Evolutionary conservation across 2,113 vertebrate genomes (phyloP).

Genomic region (Labrus mixtus): DNA sequence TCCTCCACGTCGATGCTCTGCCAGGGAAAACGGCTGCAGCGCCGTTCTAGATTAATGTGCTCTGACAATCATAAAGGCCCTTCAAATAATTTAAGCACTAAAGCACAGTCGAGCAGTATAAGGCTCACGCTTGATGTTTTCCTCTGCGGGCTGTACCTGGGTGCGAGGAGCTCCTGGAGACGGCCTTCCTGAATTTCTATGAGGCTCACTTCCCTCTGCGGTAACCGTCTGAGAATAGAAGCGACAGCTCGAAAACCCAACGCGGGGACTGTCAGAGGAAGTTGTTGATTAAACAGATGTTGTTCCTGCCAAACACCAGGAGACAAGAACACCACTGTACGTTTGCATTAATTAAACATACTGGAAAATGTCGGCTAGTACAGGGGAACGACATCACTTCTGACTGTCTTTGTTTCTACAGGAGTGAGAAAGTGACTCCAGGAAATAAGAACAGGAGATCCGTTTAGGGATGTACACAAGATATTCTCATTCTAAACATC

Average conservation of each 20-base stretch:
- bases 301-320: conserved; percentile 47
- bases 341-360: conserved; percentile 77
- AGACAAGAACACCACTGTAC: conserved; percentile 68
- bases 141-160: conserved; percentile 51
- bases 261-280: conserved; percentile 75
- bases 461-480: background rate
- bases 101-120: conserved; percentile 58
- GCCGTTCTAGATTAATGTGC: conserved; percentile 54
- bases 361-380: conserved; percentile 56
- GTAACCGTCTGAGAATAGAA: conserved; percentile 67
- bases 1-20: conserved; percentile 45
- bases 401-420: conserved; percentile 30
- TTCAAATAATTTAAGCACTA: conserved; percentile 67
- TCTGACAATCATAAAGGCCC: conserved; percentile 61
- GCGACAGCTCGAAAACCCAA: conserved; percentile 65
- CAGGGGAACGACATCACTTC: conserved; percentile 53
- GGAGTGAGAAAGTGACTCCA: background rate
- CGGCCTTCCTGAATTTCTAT: conserved; percentile 72
- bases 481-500: too few species aligned
- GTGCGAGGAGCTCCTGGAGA: conserved; percentile 51
- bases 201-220: conserved; percentile 67
- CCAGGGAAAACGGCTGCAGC: conserved; percentile 40
- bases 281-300: conserved; percentile 82
- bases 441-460: background rate
- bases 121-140: conserved; percentile 54